Evolutionary conservation across 2,113 vertebrate species (phyloP), one percentile per base, ranked within the genome.

Genomic region (Motacilla tschutschensis): DNA sequence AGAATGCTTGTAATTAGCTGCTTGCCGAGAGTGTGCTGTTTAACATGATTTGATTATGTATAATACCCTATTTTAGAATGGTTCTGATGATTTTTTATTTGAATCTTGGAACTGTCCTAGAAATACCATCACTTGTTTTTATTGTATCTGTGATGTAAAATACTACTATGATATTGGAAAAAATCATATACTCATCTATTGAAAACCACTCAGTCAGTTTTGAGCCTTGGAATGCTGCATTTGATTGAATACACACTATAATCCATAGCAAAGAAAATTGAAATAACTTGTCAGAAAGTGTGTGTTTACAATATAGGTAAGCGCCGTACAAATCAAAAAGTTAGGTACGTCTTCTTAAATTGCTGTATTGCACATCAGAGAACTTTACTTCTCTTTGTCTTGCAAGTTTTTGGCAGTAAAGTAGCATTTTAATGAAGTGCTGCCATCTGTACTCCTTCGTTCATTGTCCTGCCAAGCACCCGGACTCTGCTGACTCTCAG

Each of bases 1-100:
- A 95, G 94, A 95, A 95, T 95, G 95, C 95, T 91, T 96, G 95
- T 97, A 97, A 96, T 96, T 96, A 96, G 92, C 93, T 95, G 94
- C 93, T 91, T 96, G 94, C 93, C 89, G 85, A 96, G 95, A 91
- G 90, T 94, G 95, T 95, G 94, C 92, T 84, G 93, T 94, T 96
- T 94, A 95, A 96, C 94, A 95, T 94, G 91, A 95, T 92, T 87
- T 79, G 54, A 76, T 93, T 96, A 91, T 97, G 95, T 96, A 93
- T 95, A 87, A 90, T 94, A 91, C 92, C 95, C 88, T 95, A 79
- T 96, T 94, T 96, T 95, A 95, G 93, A 96, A 95, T 92, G 91
- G 94, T 96, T 96, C 95, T 93, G 83, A 95, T 64, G 91, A 93
- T 92, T 95, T 95, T 93, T 95, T 92, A 77, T 94, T 93, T 89